phyloP scores from a whole-genome alignment of 2,797 vertebrate genomes.

The Pampus argenteus region DNA sequence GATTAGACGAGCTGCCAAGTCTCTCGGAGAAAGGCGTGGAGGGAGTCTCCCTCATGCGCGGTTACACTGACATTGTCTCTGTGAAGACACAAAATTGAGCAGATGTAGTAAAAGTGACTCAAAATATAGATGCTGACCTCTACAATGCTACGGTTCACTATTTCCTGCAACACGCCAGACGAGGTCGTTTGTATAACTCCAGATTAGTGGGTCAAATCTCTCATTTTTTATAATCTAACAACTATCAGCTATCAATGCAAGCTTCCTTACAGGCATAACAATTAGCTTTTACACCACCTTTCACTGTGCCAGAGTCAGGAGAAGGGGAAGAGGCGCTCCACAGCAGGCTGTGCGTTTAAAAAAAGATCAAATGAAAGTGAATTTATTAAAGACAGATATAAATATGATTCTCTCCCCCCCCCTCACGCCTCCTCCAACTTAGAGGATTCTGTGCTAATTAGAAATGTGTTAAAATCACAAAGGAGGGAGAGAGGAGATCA shows the following conservation, averaged over 20 bases:
- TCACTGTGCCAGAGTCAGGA: constrained; percentile 62
- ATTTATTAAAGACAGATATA: constrained; percentile 83
- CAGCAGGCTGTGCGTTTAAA: constrained; percentile 64
- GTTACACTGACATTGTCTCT: constrained; percentile 72
- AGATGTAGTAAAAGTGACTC: constrained; percentile 44
- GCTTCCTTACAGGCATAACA: constrained; percentile 69
- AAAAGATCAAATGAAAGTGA: constrained; percentile 83
- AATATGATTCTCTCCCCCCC: constrained; percentile 70
- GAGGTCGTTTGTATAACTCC: background rate
- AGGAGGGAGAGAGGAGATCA: constrained; percentile 67
- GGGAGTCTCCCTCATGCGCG: constrained; percentile 72
- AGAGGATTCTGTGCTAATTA: constrained; percentile 78
- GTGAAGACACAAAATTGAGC: constrained; percentile 51
- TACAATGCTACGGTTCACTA: background rate
- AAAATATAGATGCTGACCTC: constrained; percentile 35
- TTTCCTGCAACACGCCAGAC: background rate
- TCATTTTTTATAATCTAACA: constrained; percentile 67
- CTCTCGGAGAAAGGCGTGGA: constrained; percentile 65
- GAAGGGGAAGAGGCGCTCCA: constrained; percentile 30
- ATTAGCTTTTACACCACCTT: constrained; percentile 71
- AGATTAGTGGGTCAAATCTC: constrained; percentile 7
- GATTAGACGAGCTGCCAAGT: constrained; percentile 83
- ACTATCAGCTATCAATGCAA: constrained; percentile 36
- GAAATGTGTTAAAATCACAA: constrained; percentile 74
- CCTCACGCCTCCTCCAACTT: constrained; percentile 57